These are phyloP conservation scores for Argyra leucocephala DNA, from an alignment of 2,888 invertebrate species.

Conservation along the genomic window DNA sequence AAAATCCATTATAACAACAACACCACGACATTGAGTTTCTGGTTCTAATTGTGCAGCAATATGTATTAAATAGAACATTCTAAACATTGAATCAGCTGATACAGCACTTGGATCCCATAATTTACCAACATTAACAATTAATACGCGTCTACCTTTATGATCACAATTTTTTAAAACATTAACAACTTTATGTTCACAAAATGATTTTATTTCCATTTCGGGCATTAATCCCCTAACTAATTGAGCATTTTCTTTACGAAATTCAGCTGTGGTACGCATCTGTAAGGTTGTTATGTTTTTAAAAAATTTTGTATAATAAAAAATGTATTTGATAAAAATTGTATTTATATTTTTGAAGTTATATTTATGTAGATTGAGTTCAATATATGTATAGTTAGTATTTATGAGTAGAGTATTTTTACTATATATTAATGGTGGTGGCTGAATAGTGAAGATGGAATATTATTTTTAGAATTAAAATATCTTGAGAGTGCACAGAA, in stretches of 20 bases:
- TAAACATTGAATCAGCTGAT: constrained; percentile 64
- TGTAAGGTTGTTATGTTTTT: constrained; percentile 32
- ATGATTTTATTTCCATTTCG: constrained; percentile 55
- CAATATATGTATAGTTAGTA: too few species aligned
- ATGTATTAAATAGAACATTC: constrained; percentile 69
- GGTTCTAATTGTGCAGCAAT: constrained; percentile 66
- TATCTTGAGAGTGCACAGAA: too few species aligned
- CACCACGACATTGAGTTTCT: constrained; percentile 70
- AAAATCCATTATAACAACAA: constrained; percentile 76
- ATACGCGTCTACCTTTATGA: constrained; percentile 63
- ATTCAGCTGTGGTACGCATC: constrained; percentile 69
- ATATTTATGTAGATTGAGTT: too few species aligned
- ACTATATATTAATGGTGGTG: too few species aligned
- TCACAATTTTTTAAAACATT: constrained; percentile 69
- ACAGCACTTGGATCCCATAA: constrained; percentile 68
- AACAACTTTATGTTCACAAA: constrained; percentile 62
- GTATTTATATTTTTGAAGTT: too few species aligned
- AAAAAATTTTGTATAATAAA: too few species aligned
- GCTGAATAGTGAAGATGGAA: too few species aligned
- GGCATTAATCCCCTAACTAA: constrained; percentile 58
- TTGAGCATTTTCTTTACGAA: constrained; percentile 60
- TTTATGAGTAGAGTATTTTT: too few species aligned
- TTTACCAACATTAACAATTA: constrained; percentile 64
- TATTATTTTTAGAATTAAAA: too few species aligned
- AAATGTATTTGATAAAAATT: too few species aligned